Conservation (phyloP, 2,797 vertebrate genomes). For the Anguilla anguilla region DNA sequence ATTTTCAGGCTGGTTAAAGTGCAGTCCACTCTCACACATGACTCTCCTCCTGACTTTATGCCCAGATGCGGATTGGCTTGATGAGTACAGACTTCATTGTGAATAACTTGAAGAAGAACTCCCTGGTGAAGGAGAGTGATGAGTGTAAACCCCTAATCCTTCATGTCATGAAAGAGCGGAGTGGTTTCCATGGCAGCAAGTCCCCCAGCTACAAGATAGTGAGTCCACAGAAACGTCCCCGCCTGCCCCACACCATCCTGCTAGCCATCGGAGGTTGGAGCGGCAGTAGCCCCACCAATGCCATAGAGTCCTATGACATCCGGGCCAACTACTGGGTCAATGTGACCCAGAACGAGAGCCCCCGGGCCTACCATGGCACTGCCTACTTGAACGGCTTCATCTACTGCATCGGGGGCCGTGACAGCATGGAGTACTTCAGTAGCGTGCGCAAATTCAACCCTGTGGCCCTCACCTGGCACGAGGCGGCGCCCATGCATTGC, state of each 20-base stretch:
- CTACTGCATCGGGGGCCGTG: slow-evolving; percentile 72
- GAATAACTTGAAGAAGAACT: slow-evolving; percentile 16
- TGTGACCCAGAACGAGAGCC: slow-evolving; percentile 63
- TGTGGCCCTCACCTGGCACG: slow-evolving; percentile 67
- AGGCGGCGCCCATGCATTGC: slow-evolving; percentile 76
- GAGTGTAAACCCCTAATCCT: slow-evolving; percentile 60
- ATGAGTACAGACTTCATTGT: slow-evolving; percentile 23
- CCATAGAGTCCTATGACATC: slow-evolving; percentile 68
- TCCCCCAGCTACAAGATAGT: slow-evolving; percentile 49
- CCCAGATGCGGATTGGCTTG: slow-evolving; percentile 26
- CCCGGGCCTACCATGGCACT: slow-evolving; percentile 69
- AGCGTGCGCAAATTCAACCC: slow-evolving; percentile 71
- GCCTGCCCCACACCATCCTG: slow-evolving; percentile 69
- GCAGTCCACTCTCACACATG: neutral
- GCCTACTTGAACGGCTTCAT: slow-evolving; percentile 70
- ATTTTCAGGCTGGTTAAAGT: too few relatives aligned
- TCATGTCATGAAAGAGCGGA: slow-evolving; percentile 64
- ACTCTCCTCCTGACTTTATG: neutral
- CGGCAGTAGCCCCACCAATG: slow-evolving; percentile 66
- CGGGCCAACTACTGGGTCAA: slow-evolving; percentile 72
- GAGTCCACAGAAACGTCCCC: slow-evolving; percentile 65
- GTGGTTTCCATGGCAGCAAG: slow-evolving; percentile 62
- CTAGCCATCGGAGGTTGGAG: slow-evolving; percentile 78
- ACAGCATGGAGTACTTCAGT: slow-evolving; percentile 73
- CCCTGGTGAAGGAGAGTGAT: slow-evolving; percentile 14